These are phyloP conservation scores for Carollia perspicillata DNA, from an alignment of 2,113 vertebrate species.

Conservation along the genomic window DNA sequence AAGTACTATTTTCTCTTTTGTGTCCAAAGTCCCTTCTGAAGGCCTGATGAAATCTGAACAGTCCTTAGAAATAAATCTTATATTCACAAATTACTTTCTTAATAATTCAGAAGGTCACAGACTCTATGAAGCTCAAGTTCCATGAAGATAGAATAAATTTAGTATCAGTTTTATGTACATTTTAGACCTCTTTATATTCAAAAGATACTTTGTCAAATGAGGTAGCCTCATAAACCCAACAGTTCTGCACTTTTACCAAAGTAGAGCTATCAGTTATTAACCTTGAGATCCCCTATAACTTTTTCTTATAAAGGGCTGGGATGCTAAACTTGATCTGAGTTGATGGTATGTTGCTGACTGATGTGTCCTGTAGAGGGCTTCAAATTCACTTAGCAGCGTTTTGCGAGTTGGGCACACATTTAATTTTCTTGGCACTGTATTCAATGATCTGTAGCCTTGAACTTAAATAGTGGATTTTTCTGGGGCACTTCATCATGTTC, in stretches of 20 bases:
- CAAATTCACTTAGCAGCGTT: constrained; percentile 53
- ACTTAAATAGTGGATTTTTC: constrained; percentile 57
- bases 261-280: constrained; percentile 39
- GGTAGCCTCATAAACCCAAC: background rate
- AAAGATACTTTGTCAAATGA: constrained; percentile 14
- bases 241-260: background rate
- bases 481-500: constrained; percentile 31
- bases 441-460: constrained; percentile 61
- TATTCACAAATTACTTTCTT: background rate
- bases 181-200: constrained; percentile 13
- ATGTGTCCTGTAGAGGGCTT: constrained; percentile 51
- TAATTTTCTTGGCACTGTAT: constrained; percentile 68
- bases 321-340: constrained; percentile 11
- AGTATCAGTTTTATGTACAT: background rate
- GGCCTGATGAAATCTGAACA: background rate
- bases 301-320: background rate
- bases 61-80: background rate
- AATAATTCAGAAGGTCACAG: background rate
- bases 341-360: constrained; percentile 48
- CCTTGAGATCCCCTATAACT: constrained; percentile 8
- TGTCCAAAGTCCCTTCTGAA: background rate
- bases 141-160: background rate
- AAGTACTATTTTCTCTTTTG: background rate
- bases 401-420: constrained; percentile 62
- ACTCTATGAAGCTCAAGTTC: background rate